Evolutionary conservation across 2,797 vertebrate genomes (phyloP), one percentile per base, ranked within the genome.

Genomic region (Rhincodon typus): DNA sequence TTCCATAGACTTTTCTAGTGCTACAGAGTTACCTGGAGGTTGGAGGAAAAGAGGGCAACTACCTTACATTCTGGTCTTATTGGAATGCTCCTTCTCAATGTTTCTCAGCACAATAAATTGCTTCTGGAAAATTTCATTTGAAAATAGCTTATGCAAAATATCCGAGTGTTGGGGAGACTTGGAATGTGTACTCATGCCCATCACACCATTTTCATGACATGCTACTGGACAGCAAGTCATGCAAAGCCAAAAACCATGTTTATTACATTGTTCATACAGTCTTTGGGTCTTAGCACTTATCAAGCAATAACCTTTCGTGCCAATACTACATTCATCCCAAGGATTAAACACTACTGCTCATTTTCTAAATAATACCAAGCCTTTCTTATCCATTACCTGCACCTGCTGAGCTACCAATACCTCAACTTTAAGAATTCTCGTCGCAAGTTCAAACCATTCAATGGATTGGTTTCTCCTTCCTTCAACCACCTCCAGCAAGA

Each of bases 91-190:
- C 21, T 10, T 25, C 19, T 66, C 19, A 93, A 93, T 69, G 66
- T 93, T 93, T 42, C 38, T 21, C n/a, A 25, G 21, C 66, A 69
- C 13, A 38, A 93, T 12, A 66, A 66, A 42, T 93, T 93, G 67
- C 42, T 93, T 69, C 90, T 66, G 69, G 66, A 93, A 93, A 66
- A n/a, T 90, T 34, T 90, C 87, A 90, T 90, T 66, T 50, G 66
- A 91, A 88, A 90, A 66, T n/a, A 91, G 15, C 34, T 91, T 67
- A 67, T 38, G 34, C 88, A 67, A 34, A 3, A 67, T 19, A 7
- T 66, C 12, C 34, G 13, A 79, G 77, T 46, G 38, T 84, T 8
- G 4, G 38, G 53, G 57, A n/a, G 88, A 17, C 34, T 21, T 38
- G 34, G 57, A 91, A 91, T 91, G 57, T 91, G 88, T 21, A 93